Evolutionary conservation across 2,888 invertebrate species (phyloP), one percentile per base, ranked within the genome.

Genomic region (Heliconius ismenius): DNA sequence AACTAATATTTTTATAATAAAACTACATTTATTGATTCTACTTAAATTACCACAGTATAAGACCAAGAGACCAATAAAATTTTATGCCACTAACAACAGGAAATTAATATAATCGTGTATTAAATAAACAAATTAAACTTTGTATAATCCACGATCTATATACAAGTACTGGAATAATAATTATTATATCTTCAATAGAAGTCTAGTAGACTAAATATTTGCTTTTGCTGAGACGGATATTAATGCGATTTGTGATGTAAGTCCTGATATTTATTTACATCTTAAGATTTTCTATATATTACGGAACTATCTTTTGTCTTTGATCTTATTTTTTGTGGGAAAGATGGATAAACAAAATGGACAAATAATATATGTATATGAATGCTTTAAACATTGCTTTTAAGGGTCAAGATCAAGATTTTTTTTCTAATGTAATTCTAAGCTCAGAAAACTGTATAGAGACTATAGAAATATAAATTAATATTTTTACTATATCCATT

Each of bases 171-270:
- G 72, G 4, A 72, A 36, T 72, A 72, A 72, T 72, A 60, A 39
- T 28, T 13, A 69, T 32, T 54, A 69, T 28, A 72, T 72, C 60
- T 72, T 72, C 72, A 60, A 72, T 60, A 39, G 60, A 72, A 32
- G 21, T 60, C n/a, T 32, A 58, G 72, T 32, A 72, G 72, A 72
- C 72, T 72, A 72, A 72, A 72, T 72, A 72, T 72, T 72, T 72
- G 39, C 18, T 60, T 24, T 72, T 39, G 24, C 11, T 54, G 9
- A 39, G 60, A 1, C 72, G 69, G 69, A 69, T 69, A 36, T 58
- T 58, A n/a, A 60, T 39, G 24, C 24, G 10, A 60, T 24, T 58
- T 60, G 24, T 18, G 9, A 72, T 72, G 24, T 39, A 21, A 72
- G 15, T 24, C 32, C 72, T 24, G 32, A 58, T 39, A 65, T 39